A percentile compares a stretch with the other conserved stretches of the same genome.
These are phyloP conservation scores for Euleptes europaea DNA, from an alignment of 2,113 vertebrate species.

Conservation along the genomic window DNA sequence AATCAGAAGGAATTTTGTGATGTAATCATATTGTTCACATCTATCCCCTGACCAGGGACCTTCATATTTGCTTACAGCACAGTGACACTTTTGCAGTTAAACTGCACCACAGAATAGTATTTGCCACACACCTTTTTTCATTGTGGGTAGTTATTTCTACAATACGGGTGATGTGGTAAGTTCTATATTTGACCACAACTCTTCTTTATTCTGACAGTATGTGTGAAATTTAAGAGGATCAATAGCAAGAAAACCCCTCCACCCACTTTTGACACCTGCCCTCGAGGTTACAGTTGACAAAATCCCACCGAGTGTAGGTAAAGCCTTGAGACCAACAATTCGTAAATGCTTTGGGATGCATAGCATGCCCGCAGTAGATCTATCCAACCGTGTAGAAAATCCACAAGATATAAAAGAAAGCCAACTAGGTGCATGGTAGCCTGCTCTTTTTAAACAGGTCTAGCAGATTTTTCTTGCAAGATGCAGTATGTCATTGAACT, in stretches of 20 bases:
- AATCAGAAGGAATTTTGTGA: background rate
- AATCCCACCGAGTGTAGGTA: background rate
- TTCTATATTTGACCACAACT: constrained; percentile 2
- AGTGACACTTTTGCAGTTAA: background rate
- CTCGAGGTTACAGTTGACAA: constrained; percentile 5
- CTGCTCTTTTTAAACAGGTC: background rate
- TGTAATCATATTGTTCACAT: background rate
- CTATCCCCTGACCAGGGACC: background rate
- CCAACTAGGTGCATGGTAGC: accelerated
- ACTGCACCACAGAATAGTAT: background rate
- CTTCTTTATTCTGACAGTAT: background rate
- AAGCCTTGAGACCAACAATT: background rate
- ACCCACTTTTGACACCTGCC: background rate
- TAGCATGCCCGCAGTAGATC: background rate
- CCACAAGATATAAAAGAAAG: background rate
- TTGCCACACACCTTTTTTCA: background rate
- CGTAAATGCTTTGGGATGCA: constrained; percentile 14
- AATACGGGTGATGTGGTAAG: background rate
- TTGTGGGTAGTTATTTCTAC: background rate
- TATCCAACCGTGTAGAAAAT: background rate
- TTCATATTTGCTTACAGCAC: background rate
- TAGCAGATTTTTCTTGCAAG: background rate
- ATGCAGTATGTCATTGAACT: background rate
- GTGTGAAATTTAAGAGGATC: background rate
- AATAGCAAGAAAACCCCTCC: background rate